Base-by-base conservation (phyloP, 2,888 invertebrate genomes). In the Stenodera caucasica region DNA sequence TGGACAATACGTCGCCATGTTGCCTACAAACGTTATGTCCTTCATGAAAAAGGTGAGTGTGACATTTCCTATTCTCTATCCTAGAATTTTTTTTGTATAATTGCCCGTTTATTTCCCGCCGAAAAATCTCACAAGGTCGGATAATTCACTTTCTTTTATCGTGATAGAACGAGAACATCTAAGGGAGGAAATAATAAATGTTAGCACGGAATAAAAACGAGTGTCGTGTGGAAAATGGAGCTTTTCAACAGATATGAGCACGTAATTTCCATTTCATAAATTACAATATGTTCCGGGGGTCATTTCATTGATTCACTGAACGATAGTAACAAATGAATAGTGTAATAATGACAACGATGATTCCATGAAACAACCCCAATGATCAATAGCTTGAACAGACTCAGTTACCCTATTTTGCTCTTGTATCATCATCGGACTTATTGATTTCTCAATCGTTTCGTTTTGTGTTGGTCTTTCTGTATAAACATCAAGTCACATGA, bases 11-110 rank as follows among this genome's bases (percentile, higher is more conserved):
- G 76, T 74, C 84, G 87, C 83, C 84, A 94, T 94, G 94, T 86
- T 93, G 87, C 92, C 92, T 69, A 91, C 91, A 73, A 92, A 93
- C 82, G 92, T 93, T 77, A 92, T 92, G 90, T 92, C 92, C 74
- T 93, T 93, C 82, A 91, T 94, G 90, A 93, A 93, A 82, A 93
- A 93, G 92, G 94, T 94, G 79, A 87, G 89, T 82, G n/a, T n/a
- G n/a, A n/a, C n/a, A n/a, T n/a, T n/a, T n/a, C n/a, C n/a, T n/a
- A n/a, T n/a, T n/a, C n/a, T n/a, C n/a, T n/a, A n/a, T n/a, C n/a
- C n/a, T n/a, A n/a, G n/a, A n/a, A n/a, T n/a, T n/a, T n/a, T n/a
- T n/a, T n/a, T n/a, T n/a, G n/a, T n/a, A n/a, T n/a, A n/a, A n/a
- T n/a, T n/a, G n/a, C n/a, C n/a, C n/a, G n/a, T 18, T 40, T 40